phyloP scores from a whole-genome alignment of 1,140 invertebrate species.

The Drosophila saltans region DNA sequence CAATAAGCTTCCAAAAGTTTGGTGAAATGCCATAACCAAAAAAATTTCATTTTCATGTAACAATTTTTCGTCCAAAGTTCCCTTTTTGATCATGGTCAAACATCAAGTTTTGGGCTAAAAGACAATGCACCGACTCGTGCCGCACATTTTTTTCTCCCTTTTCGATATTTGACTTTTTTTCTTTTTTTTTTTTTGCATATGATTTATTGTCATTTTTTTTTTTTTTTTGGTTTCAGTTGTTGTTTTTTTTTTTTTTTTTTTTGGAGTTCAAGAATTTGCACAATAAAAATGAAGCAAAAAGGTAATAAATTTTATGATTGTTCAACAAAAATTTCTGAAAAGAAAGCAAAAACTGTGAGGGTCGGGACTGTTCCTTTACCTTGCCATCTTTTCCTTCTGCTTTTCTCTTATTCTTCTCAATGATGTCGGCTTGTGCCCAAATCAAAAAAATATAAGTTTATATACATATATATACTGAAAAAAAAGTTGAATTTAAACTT shows the following conservation, averaged over 20 bases:
- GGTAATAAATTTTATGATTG: constrained; percentile 82
- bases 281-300: constrained; percentile 47
- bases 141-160: constrained; percentile 16
- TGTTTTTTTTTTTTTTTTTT: constrained; percentile 47
- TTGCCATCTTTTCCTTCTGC: not conserved
- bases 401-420: constrained; percentile 14
- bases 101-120: constrained; percentile 5
- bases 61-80: not conserved
- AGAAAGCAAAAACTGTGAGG: constrained; percentile 29
- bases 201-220: constrained; percentile 77
- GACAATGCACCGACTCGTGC: constrained; percentile 20
- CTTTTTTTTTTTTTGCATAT: constrained; percentile 51
- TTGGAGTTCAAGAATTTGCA: constrained; percentile 77
- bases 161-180: constrained; percentile 15
- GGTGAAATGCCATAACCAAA: not conserved
- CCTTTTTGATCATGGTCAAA: constrained; percentile 2
- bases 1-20: no score
- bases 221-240: constrained; percentile 35
- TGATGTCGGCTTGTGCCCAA: constrained; percentile 45
- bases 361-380: not conserved
- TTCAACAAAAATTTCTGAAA: constrained; percentile 56
- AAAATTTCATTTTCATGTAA: not conserved
- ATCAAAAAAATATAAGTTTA: constrained; percentile 30
- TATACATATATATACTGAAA: not conserved
- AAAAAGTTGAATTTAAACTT: constrained; percentile 48